A percentile compares a stretch with the other conserved stretches of the same genome.
Evolutionary conservation across 2,797 vertebrate species (phyloP).

Genomic region (Aphelocoma californica): DNA sequence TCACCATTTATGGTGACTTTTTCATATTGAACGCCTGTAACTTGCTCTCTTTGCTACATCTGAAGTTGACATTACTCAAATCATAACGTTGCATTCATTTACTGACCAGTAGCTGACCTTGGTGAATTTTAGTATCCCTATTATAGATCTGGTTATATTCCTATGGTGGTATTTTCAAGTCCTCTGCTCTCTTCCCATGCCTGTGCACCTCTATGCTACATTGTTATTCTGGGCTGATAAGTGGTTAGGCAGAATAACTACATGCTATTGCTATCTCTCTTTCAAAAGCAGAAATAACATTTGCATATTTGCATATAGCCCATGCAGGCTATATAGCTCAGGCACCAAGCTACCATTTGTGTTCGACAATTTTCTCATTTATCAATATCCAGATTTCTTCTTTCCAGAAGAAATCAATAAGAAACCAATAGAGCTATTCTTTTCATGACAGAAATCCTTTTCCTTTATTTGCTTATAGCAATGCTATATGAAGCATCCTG

Average conservation of each 20-base stretch:
- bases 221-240: neutral
- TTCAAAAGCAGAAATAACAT: neutral
- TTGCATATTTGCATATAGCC: neutral
- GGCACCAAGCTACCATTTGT: neutral
- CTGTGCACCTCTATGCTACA: neutral
- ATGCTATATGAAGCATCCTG: neutral
- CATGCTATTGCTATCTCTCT: neutral
- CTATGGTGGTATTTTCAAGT: neutral
- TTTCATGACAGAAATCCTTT: neutral
- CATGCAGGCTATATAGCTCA: neutral
- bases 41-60: neutral
- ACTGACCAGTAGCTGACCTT: neutral
- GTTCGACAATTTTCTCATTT: neutral
- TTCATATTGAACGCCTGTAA: neutral
- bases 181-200: neutral
- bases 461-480: neutral
- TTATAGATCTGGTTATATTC: neutral
- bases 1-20: neutral
- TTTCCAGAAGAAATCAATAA: neutral
- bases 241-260: neutral
- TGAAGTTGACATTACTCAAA: neutral
- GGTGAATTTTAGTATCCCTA: neutral
- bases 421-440: neutral
- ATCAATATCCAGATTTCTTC: neutral
- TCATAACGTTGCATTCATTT: fast-evolving